Conservation (phyloP, 2,888 invertebrate genomes). For the Hirtodrosophila confusa region DNA sequence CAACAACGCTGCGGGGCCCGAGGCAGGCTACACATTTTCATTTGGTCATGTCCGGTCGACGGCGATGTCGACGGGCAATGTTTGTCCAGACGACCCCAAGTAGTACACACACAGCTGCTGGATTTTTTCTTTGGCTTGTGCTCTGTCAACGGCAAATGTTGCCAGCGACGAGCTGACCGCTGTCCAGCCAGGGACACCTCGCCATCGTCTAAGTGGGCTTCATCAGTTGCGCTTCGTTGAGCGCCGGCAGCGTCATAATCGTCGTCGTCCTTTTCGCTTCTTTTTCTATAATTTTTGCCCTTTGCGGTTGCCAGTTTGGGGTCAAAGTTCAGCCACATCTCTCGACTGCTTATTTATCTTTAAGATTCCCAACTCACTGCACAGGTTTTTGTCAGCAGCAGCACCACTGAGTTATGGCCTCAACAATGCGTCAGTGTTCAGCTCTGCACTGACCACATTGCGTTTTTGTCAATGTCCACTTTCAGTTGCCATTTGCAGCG, state of each 20-base stretch:
- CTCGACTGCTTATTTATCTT: conserved; percentile 78
- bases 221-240: conserved; percentile 82
- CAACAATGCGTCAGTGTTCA: conserved; percentile 79
- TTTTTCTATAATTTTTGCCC: conserved; percentile 44
- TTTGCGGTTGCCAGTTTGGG: conserved; percentile 69
- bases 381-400: conserved; percentile 63
- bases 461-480: conserved; percentile 81
- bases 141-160: conserved; percentile 76
- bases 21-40: conserved; percentile 70
- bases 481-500: conserved; percentile 69
- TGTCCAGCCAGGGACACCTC: conserved; percentile 66
- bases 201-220: conserved; percentile 73
- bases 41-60: conserved; percentile 79
- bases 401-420: conserved; percentile 72
- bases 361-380: conserved; percentile 80
- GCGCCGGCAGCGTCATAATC: conserved; percentile 70
- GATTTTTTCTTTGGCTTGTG: conserved; percentile 43
- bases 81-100: conserved; percentile 83
- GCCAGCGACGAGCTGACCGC: conserved; percentile 64
- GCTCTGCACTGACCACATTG: conserved; percentile 44
- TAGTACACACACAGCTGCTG: conserved; percentile 52
- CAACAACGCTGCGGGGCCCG: conserved; percentile 51
- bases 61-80: conserved; percentile 62
- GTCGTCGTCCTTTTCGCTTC: conserved; percentile 32
- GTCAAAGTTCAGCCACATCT: conserved; percentile 79